A percentile compares a stretch with the other conserved stretches of the same genome.
phyloP scores from a whole-genome alignment of 2,113 vertebrate genomes.

The Amblyornis subalaris region DNA sequence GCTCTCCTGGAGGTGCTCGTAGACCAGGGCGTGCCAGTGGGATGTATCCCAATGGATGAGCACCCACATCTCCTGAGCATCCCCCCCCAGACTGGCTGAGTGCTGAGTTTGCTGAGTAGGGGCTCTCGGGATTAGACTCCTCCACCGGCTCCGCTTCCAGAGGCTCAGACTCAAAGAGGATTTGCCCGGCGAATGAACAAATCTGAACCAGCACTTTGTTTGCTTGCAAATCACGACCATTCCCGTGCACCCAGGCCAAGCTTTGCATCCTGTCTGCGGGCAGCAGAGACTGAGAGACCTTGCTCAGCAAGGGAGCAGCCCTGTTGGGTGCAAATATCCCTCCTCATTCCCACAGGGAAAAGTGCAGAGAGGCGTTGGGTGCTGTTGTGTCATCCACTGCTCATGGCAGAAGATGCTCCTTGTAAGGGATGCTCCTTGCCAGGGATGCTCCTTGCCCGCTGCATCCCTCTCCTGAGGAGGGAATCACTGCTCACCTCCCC shows the following conservation, averaged over 20 bases:
- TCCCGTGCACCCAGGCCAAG: not conserved
- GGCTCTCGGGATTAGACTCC: not conserved
- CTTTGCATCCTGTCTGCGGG: not conserved
- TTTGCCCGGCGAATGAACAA: not conserved
- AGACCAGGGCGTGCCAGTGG: not conserved
- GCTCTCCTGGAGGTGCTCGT: not conserved
- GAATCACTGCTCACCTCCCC: not conserved
- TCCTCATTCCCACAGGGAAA: not conserved
- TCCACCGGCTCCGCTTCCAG: not conserved
- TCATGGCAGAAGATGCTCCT: fast-evolving
- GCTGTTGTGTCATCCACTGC: fast-evolving
- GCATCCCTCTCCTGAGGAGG: not conserved
- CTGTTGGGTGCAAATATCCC: not conserved
- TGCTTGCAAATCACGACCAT: fast-evolving
- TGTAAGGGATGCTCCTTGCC: not conserved
- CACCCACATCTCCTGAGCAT: not conserved
- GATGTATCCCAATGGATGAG: not conserved
- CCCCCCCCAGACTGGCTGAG: not conserved
- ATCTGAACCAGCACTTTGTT: conserved; percentile 6
- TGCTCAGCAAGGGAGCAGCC: not conserved
- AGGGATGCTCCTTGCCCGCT: not conserved
- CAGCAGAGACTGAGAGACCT: not conserved
- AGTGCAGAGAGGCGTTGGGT: no score
- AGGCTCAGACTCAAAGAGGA: conserved; percentile 4
- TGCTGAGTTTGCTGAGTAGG: not conserved